Conservation (phyloP, 2,113 vertebrate species). For the Romanogobio albipinnatus region DNA sequence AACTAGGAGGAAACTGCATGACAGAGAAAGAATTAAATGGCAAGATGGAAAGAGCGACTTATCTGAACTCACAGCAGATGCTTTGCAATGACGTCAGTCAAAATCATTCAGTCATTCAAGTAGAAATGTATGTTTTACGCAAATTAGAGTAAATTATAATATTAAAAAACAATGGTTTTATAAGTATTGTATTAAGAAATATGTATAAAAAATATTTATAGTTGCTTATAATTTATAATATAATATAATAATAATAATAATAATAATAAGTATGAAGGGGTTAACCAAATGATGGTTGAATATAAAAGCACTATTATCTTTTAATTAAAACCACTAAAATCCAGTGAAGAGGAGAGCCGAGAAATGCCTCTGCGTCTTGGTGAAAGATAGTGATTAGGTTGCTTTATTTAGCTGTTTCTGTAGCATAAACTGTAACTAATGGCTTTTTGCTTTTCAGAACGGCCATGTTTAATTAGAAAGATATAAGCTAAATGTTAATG, state of each 20-base stretch:
- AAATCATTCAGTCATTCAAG: no score
- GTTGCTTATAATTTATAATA: no score
- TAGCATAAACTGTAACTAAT: constrained; percentile 25
- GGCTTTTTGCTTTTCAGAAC: neutral
- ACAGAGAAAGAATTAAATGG: neutral
- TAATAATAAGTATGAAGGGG: neutral
- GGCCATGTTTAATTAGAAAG: neutral
- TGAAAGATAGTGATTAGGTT: constrained; percentile 6
- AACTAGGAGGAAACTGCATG: constrained; percentile 11
- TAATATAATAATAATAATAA: no score
- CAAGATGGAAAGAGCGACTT: neutral
- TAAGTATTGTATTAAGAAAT: no score
- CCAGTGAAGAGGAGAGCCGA: neutral
- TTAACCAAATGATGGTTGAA: neutral
- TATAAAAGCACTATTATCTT: constrained; percentile 4
- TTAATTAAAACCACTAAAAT: constrained; percentile 7
- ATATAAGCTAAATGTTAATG: neutral
- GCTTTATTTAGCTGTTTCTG: constrained; percentile 24
- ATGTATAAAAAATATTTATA: no score
- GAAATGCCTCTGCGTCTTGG: neutral
- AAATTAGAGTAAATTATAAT: neutral
- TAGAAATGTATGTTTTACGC: neutral
- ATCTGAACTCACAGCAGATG: neutral
- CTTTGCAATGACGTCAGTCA: neutral
- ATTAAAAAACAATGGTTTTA: no score